A percentile compares a stretch with the other conserved stretches of the same genome.
Evolutionary conservation across 2,888 invertebrate genomes (phyloP).

Genomic region (Mallateleia sp.): DNA sequence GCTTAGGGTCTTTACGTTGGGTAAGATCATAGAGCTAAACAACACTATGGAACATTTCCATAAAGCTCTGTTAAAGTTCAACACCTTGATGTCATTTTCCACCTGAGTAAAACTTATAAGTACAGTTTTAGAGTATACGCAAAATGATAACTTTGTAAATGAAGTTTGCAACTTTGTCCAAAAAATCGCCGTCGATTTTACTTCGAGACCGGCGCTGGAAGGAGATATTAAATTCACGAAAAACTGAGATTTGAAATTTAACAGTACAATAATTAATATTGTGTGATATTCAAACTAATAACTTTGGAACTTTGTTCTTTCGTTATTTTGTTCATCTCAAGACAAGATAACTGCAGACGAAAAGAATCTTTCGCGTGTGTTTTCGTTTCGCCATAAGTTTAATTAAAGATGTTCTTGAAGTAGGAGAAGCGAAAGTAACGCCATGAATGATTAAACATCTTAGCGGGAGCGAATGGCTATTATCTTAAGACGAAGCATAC

Average conservation of each 20-base stretch:
- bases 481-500: slow-evolving; percentile 20
- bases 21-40: too few species aligned
- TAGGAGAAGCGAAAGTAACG: slow-evolving; percentile 41
- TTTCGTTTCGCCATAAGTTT: slow-evolving; percentile 41
- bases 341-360: slow-evolving; percentile 32
- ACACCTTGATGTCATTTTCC: too few species aligned
- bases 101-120: slow-evolving; percentile 36
- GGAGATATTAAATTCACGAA: neutral
- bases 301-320: neutral
- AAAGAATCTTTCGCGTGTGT: slow-evolving; percentile 9
- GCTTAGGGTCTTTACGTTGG: too few species aligned
- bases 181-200: neutral
- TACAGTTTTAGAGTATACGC: slow-evolving; percentile 17
- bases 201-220: neutral
- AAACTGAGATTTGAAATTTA: slow-evolving; percentile 14
- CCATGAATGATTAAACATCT: slow-evolving; percentile 26
- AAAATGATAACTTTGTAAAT: slow-evolving; percentile 31
- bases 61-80: too few species aligned
- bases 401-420: slow-evolving; percentile 33
- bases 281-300: slow-evolving; percentile 4
- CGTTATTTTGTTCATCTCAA: slow-evolving; percentile 24
- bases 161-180: slow-evolving; percentile 17
- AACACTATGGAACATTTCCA: too few species aligned
- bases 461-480: slow-evolving; percentile 16
- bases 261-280: slow-evolving; percentile 2